Base-by-base conservation (phyloP, 2,888 invertebrate genomes). In the Dendrolimus houi region DNA sequence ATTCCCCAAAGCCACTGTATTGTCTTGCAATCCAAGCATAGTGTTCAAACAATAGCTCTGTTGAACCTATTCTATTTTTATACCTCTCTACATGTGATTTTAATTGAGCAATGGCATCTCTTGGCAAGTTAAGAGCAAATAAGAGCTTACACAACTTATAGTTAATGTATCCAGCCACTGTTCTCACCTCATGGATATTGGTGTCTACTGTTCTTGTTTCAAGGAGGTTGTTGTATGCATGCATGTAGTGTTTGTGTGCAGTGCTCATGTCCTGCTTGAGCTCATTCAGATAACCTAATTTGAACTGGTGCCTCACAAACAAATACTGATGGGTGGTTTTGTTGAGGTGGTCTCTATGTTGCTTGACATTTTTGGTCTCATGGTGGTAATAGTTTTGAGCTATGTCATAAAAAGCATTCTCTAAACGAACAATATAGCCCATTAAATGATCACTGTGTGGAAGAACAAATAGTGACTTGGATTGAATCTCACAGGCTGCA, bases 31-130 rank as follows among this genome's bases (percentile, higher is more conserved):
- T 93, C 98, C 98, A 99, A 3, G 97, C 97, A 85, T 96, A 94
- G 86, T 99, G 98, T 81, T 99, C 99, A 91, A 99, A 99, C 13
- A 94, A 91, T 58, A 98, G 90, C 71, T 97, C 97, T 64, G 94
- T 94, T 58, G 95, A 95, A 3, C 98, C 99, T 64, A 94, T 92
- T 66, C 94, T 92, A 62, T 89, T 92, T 79, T 95, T 96, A 83
- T 98, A 99, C 71, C 96, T 94, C 64, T 98, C 98, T 63, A 97
- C 94, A 74, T 99, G 99, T 62, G 94, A 94, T 70, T 97, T 94
- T 71, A 99, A 97, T 81, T 99, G 99, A 57, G 96, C 94, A 70
- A 99, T 98, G 1, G 99, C 96, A 91, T 99, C 99, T 70, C 98
- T 92, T 0, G 98, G 97, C 59, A 96, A 92, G 82, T 96, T 97